phyloP scores from a whole-genome alignment of 2,113 vertebrate species.

The Eretmochelys imbricata region DNA sequence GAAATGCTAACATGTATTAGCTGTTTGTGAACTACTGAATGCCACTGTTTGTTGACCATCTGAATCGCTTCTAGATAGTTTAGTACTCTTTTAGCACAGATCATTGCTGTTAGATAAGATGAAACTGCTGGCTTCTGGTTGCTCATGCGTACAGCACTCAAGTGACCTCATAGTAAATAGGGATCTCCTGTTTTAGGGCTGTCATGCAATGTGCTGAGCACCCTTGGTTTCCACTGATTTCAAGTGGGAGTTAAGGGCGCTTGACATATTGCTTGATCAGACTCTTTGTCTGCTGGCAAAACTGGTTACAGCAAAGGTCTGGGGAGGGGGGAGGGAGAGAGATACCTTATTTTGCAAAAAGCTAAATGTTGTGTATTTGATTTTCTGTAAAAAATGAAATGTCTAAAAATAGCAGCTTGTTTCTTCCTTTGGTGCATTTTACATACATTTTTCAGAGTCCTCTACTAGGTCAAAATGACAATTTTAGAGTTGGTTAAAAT shows the following conservation, averaged over 20 bases:
- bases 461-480: too few species aligned
- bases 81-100: background rate
- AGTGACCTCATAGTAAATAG: too few species aligned
- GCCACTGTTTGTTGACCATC: background rate
- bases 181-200: background rate
- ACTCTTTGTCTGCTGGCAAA: too few species aligned
- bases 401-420: too few species aligned
- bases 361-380: too few species aligned
- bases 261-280: background rate
- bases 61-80: background rate
- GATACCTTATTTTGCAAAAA: too few species aligned
- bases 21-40: conserved; percentile 3
- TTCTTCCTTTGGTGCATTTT: too few species aligned
- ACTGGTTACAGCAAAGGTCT: too few species aligned
- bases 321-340: too few species aligned
- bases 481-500: too few species aligned
- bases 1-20: background rate
- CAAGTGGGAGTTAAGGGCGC: background rate
- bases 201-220: background rate
- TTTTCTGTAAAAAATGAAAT: too few species aligned
- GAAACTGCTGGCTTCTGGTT: background rate
- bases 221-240: background rate
- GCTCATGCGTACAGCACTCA: background rate
- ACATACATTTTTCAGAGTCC: too few species aligned
- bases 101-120: background rate